Evolutionary conservation across 2,888 invertebrate genomes (phyloP), one percentile per base, ranked within the genome.

Genomic region (Dolomedes plantarius): DNA sequence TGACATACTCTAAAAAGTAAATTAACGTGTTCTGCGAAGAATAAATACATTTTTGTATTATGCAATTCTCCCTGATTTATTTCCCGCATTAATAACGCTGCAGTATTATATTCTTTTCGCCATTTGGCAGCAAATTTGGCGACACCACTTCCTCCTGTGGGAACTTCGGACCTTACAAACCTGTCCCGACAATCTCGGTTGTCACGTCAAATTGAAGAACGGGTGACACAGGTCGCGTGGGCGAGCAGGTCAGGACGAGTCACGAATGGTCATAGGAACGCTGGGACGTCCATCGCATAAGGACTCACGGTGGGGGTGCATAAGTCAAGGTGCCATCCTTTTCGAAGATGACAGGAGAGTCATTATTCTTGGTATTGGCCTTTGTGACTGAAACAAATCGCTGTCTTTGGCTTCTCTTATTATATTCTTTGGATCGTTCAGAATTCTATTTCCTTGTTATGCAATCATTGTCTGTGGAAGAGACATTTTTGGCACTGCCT

Each of bases 201-300:
- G 83, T 81, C 72, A 32, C 67, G 50, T 77, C 77, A 83, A 67
- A 76, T 5, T 77, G 71, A 76, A 83, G 76, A 65, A 64, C 77
- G 39, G 64, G 77, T 83, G 83, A 83, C 83, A 83, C 67, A 56
- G 56, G 77, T 56, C 83, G 83, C 83, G 83, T 83, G 83, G 83
- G 83, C 67, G 83, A 83, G 67, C 77, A 73, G 83, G 83, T 77
- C 83, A 83, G 77, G 50, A n/a, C 62, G 46, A 46, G 75, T 82
- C 73, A 73, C 67, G 50, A 64, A 65, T 82, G 46, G 67, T 82
- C 69, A 64, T 32, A 41, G 11, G 19, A 69, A 28, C 13, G 23
- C 31, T 62, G 31, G 28, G 64, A 67, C 73, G 73, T 65, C 77
- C 62, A 50, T 77, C 28, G 65, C 67, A 77, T 71, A 71, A 71